Percentiles rank a stretch among this genome's conserved stretches.
phyloP scores from a whole-genome alignment of 2,888 invertebrate genomes.

The Beris chalybata region DNA sequence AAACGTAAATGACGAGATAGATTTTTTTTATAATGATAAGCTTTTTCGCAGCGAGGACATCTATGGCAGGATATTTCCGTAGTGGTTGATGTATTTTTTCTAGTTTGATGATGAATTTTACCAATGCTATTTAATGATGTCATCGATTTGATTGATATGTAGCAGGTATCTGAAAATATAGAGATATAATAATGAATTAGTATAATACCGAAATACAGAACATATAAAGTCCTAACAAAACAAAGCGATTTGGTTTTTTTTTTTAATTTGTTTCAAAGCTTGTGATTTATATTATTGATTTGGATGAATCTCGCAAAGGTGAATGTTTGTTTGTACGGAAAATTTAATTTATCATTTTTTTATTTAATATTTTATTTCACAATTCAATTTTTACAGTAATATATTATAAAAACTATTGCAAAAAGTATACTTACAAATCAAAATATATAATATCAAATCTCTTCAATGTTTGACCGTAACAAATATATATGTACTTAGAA shows the following conservation, averaged over 20 bases:
- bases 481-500: no score
- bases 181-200: conserved; percentile 13
- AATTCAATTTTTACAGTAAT: no score
- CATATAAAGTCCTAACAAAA: no score
- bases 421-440: no score
- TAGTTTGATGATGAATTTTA: conserved; percentile 39
- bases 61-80: conserved; percentile 44
- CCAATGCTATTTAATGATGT: conserved; percentile 52
- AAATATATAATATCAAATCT: no score
- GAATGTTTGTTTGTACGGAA: no score
- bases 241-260: neutral
- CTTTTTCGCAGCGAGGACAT: conserved; percentile 62
- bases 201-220: neutral
- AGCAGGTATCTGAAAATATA: conserved; percentile 50
- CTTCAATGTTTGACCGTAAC: no score
- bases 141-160: conserved; percentile 52
- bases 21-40: conserved; percentile 63
- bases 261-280: conserved; percentile 12
- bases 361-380: no score
- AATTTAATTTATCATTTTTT: no score
- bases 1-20: conserved; percentile 62
- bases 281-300: conserved; percentile 32
- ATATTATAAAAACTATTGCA: no score
- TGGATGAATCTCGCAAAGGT: no score
- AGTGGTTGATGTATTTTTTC: neutral